Base-by-base conservation (phyloP, 2,888 invertebrate species). In the Leptinotarsa juncta region DNA sequence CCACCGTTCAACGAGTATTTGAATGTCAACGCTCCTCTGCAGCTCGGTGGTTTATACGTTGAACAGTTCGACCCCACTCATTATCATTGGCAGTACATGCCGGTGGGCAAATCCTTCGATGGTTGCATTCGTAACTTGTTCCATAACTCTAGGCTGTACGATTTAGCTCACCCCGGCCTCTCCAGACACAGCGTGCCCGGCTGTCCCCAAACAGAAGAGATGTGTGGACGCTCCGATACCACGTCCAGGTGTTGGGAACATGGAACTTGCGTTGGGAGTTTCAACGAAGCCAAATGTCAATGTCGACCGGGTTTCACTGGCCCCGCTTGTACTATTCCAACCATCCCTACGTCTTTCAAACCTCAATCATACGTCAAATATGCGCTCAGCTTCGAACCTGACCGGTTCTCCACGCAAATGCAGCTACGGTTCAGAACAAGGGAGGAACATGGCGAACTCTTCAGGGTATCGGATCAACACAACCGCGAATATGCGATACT, bases 301-400 rank as follows among this genome's bases (percentile, higher is more conserved):
- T 99, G 99, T 85, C 93, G 95, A 81, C 97, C 98, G 0, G 99
- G 99, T 14, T 99, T 95, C 94, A 95, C 95, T 0, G 98, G 98
- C 12, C 95, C 95, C 0, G 93, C 95, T 0, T 97, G 97, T 85
- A 94, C 94, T 83, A 91, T 94, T 65, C 93, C 94, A 69, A 97
- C 97, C 0, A 94, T 94, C 66, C 96, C 97, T 0, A 96, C 97
- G 0, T 97, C 97, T 77, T 97, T 98, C 88, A 94, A 96, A 85
- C 94, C 95, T 1, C 96, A 97, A 87, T 97, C 97, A 80, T 98
- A 97, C 87, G 97, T 98, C n/a, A 97, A 97, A 87, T 98, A 98
- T 87, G 97, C 97, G 2, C 89, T 98, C 50, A 96, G 96, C 82
- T 97, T 97, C 86, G 97, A 97, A 85, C 97, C 97, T 0, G 96